Evolutionary conservation across 2,888 invertebrate species (phyloP).

Genomic region (Emesis furor): DNA sequence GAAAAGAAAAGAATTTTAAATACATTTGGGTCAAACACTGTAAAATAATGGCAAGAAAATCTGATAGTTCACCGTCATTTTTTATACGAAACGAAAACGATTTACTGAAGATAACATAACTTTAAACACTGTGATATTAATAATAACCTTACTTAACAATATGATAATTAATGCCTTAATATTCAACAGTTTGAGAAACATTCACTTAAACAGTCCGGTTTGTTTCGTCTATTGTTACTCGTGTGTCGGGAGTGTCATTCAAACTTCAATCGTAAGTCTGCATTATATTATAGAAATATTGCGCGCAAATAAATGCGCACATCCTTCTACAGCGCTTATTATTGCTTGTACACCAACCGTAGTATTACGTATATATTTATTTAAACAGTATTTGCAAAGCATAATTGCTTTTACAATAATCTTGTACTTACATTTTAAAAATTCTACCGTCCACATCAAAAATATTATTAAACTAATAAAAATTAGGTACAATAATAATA

Average conservation of each 20-base stretch:
- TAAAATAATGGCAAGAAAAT: too few relatives aligned
- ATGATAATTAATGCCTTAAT: not conserved
- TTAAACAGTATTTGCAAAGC: constrained; percentile 5
- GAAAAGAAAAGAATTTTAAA: too few relatives aligned
- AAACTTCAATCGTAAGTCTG: constrained; percentile 34
- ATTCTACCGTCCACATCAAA: too few relatives aligned
- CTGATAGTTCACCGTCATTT: too few relatives aligned
- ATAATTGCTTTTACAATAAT: not conserved
- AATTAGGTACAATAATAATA: too few relatives aligned
- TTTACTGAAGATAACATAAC: too few relatives aligned
- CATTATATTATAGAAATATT: not conserved
- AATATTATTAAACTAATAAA: too few relatives aligned
- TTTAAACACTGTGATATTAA: constrained; percentile 22
- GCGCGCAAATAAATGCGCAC: too few relatives aligned
- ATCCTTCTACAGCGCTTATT: not conserved
- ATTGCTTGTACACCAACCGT: not conserved
- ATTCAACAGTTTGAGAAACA: constrained; percentile 44
- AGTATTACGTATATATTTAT: not conserved
- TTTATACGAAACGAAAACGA: too few relatives aligned
- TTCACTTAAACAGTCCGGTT: constrained; percentile 15
- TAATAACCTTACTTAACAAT: constrained; percentile 52
- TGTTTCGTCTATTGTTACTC: constrained; percentile 33
- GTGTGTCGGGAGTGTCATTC: constrained; percentile 24
- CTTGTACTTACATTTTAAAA: not conserved
- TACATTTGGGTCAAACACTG: too few relatives aligned